Base-by-base conservation (phyloP, 2,888 invertebrate species). In the Phlogophora meticulosa region DNA sequence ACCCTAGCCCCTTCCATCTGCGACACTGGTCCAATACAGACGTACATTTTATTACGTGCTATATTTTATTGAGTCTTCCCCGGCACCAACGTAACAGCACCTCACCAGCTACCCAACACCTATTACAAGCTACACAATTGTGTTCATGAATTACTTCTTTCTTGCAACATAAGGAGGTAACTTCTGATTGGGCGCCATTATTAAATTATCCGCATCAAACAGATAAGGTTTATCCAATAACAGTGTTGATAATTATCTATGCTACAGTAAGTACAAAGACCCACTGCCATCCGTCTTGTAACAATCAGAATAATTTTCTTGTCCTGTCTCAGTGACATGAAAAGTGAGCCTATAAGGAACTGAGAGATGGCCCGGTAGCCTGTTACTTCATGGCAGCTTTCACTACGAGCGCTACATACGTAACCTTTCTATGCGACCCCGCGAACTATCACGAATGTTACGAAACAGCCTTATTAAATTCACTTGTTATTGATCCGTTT, bases 351-450 rank as follows among this genome's bases (percentile, higher is more conserved):
- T 64, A 80, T 71, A 61, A 86, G 86, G 86, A 87, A 85, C 83
- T 72, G 59, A 72, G 75, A 81, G 73, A 82, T 79, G 65, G 67
- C 72, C 78, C 78, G 43, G 59, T 68, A 59, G 62, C 73, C 80
- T 75, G 82, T 86, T 88, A 82, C 81, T 73, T 70, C 78, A 75
- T 85, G 79, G 85, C 68, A 69, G 87, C 92, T 93, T 93, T 93
- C 92, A 88, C 92, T 88, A 60, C 74, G 70, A 84, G 84, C 56
- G 68, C 52, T 58, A 68, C 69, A 74, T 58, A 75, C 75, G 88
- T 91, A 93, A 93, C 92, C 91, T 93, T 92, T 91, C 89, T 88
- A 86, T 78, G 71, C 86, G 90, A 93, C 91, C 92, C 78, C 86
- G 85, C 90, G 89, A 91, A 89, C 91, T 90, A 83, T 79, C 90